Conservation (phyloP, 2,113 vertebrate genomes). For the Spea multiplicata region DNA sequence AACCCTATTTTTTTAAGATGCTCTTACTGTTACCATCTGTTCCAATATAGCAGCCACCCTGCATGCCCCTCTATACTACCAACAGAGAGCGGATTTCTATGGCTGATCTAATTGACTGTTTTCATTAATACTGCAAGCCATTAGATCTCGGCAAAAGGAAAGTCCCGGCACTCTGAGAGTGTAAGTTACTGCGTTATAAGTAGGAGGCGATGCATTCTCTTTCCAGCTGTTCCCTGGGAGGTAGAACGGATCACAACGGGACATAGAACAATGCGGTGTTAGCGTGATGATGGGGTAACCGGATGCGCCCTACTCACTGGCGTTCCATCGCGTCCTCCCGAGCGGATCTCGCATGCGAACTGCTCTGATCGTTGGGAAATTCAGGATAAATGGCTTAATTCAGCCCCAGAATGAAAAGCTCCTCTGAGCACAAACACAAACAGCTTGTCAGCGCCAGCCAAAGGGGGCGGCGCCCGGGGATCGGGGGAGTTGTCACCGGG, state of each 20-base stretch:
- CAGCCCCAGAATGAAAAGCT: constrained; percentile 23
- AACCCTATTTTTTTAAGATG: too few species aligned
- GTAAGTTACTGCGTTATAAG: background rate
- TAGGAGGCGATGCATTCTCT: constrained; percentile 4
- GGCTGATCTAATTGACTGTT: too few species aligned
- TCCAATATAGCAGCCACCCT: too few species aligned
- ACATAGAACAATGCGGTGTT: background rate
- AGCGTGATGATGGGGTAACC: background rate
- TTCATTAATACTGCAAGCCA: too few species aligned
- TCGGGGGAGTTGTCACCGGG: constrained; percentile 22
- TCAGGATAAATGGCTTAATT: constrained; percentile 17
- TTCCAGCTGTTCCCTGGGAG: constrained; percentile 20
- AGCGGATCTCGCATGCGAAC: background rate
- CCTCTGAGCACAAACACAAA: constrained; percentile 31
- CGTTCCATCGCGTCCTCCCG: constrained; percentile 24
- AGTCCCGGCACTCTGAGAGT: background rate
- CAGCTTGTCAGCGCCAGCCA: constrained; percentile 27
- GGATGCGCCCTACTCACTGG: constrained; percentile 25
- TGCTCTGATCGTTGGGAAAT: background rate
- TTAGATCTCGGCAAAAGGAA: background rate
- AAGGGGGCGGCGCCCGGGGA: constrained; percentile 12
- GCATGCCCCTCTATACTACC: too few species aligned
- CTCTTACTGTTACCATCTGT: background rate
- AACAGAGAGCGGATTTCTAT: too few species aligned
- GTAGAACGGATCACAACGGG: constrained; percentile 5